phyloP scores from a whole-genome alignment of 2,113 vertebrate genomes.

The Ceuthmochares aereus region DNA sequence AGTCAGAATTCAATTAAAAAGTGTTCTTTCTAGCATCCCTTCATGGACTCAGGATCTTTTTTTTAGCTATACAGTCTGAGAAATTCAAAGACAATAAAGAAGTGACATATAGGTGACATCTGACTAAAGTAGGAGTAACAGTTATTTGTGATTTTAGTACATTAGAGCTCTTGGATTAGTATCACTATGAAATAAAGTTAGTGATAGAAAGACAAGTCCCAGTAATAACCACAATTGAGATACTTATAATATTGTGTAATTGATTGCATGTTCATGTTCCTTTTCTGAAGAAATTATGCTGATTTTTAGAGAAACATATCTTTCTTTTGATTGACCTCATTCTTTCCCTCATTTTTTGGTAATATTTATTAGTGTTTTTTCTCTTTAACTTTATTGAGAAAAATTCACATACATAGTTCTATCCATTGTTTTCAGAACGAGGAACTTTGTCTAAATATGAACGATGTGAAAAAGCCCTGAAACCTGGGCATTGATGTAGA shows the following conservation, averaged over 20 bases:
- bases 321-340: not conserved
- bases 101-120: not conserved
- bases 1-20: not conserved
- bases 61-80: not conserved
- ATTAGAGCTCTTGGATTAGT: not conserved
- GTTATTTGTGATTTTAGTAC: not conserved
- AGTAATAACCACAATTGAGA: not conserved
- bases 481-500: not conserved
- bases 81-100: not conserved
- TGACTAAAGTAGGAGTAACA: not conserved
- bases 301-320: not conserved
- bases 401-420: not conserved
- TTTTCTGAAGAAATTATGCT: not conserved
- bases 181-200: not conserved
- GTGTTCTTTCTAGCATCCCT: not conserved
- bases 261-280: not conserved
- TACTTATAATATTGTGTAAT: not conserved
- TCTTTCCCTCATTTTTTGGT: not conserved
- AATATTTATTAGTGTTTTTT: not conserved
- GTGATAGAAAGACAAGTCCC: not conserved
- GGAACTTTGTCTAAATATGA: not conserved
- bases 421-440: not conserved
- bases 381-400: not conserved
- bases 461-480: not conserved
- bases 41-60: not conserved